Conservation (phyloP, 1,140 invertebrate species). For the Portunus trituberculatus region DNA sequence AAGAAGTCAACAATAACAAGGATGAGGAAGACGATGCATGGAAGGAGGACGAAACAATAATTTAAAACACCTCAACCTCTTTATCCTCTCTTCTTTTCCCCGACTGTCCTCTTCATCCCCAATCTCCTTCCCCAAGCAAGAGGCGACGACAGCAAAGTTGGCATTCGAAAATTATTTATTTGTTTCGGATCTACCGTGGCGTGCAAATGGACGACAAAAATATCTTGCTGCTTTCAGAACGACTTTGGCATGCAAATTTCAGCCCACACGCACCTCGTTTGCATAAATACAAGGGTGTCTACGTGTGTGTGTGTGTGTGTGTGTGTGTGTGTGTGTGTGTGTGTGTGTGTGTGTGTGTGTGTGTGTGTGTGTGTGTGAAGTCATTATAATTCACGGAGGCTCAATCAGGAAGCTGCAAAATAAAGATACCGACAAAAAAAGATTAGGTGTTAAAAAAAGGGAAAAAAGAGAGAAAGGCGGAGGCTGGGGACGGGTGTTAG, state of each 20-base stretch:
- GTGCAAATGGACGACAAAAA: slow-evolving; percentile 6
- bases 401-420: not conserved
- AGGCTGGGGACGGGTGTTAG: not conserved
- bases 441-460: not conserved
- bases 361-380: too few relatives aligned
- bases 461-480: too few relatives aligned
- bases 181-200: slow-evolving; percentile 5
- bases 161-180: not conserved
- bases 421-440: not conserved
- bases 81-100: not conserved
- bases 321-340: slow-evolving; percentile 9
- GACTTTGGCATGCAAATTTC: not conserved
- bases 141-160: not conserved
- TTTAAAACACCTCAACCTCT: not conserved
- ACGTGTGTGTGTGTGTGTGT: not conserved
- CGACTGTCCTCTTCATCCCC: not conserved
- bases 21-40: not conserved
- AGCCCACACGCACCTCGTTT: not conserved
- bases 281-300: not conserved
- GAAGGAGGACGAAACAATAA: not conserved
- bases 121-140: not conserved
- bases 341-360: not conserved
- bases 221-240: not conserved
- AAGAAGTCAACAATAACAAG: not conserved
- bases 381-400: too few relatives aligned